Conservation (phyloP, 1,140 invertebrate species). For the Drosophila sechellia region DNA sequence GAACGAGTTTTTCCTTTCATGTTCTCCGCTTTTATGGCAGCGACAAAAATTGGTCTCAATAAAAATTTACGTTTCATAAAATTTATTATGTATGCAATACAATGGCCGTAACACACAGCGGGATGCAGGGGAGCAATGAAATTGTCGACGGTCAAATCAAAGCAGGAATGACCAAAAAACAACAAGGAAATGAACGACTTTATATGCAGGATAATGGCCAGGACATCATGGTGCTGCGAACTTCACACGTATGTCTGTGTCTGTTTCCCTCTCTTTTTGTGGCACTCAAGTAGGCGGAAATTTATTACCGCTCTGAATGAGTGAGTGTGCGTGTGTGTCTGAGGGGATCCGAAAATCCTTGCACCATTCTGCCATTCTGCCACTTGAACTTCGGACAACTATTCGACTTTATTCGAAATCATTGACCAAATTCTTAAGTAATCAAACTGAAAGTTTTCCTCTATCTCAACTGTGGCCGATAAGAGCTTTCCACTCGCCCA, state of each 20-base stretch:
- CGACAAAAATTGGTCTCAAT: slow-evolving; percentile 81
- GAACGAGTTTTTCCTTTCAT: slow-evolving; percentile 40
- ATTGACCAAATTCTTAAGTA: slow-evolving; percentile 62
- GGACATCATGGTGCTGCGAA: slow-evolving; percentile 66
- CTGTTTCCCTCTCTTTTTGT: slow-evolving; percentile 19
- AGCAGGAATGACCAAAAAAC: slow-evolving; percentile 56
- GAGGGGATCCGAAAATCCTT: slow-evolving; percentile 26
- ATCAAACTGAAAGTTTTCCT: slow-evolving; percentile 64
- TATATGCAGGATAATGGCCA: slow-evolving; percentile 81
- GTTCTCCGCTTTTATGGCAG: slow-evolving; percentile 65
- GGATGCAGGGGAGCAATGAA: slow-evolving; percentile 1
- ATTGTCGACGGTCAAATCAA: slow-evolving; percentile 59
- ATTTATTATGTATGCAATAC: slow-evolving; percentile 82
- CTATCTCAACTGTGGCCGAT: slow-evolving; percentile 38
- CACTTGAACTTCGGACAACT: slow-evolving; percentile 48
- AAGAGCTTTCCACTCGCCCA: slow-evolving; percentile 69
- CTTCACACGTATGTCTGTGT: slow-evolving; percentile 22
- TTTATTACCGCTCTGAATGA: slow-evolving; percentile 45
- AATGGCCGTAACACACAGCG: slow-evolving; percentile 53
- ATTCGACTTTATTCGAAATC: slow-evolving; percentile 48
- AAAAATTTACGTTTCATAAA: slow-evolving; percentile 83
- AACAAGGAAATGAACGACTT: slow-evolving; percentile 80
- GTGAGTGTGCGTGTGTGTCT: slow-evolving; percentile 6
- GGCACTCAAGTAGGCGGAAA: slow-evolving; percentile 32
- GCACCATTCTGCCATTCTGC: slow-evolving; percentile 25